Conservation (phyloP, 2,888 invertebrate species). For the Xanthia icteritia region DNA sequence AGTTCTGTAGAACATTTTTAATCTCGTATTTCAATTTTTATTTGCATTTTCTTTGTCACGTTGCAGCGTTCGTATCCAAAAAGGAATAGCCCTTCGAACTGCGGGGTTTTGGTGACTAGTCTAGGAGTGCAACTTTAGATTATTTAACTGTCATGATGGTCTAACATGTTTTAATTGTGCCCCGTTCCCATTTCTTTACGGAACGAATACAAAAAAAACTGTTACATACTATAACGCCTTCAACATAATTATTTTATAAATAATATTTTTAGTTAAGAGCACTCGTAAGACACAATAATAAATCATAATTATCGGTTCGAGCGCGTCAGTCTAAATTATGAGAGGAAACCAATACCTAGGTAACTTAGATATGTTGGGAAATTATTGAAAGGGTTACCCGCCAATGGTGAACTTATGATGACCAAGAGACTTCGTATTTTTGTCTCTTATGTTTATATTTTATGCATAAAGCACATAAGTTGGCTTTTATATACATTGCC, state of each 20-base stretch:
- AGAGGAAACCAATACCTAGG: not conserved
- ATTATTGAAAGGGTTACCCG: not conserved
- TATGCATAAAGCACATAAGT: not conserved
- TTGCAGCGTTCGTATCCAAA: not conserved
- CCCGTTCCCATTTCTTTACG: not conserved
- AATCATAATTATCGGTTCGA: not conserved
- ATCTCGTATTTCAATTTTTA: not conserved
- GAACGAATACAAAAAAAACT: conserved; percentile 18
- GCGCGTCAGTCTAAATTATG: not conserved
- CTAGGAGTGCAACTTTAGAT: too few species aligned
- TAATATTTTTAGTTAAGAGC: conserved; percentile 3
- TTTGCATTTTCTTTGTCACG: not conserved
- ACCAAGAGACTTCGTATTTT: not conserved
- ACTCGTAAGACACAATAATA: conserved; percentile 5
- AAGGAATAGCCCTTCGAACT: not conserved
- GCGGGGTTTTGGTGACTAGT: not conserved
- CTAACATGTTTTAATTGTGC: not conserved
- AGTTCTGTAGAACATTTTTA: too few species aligned
- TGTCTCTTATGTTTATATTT: not conserved
- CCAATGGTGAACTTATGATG: not conserved
- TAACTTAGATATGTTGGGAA: not conserved
- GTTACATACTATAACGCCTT: not conserved
- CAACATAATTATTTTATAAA: not conserved
- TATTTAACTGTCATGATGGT: too few species aligned
- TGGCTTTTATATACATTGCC: not conserved